phyloP scores from a whole-genome alignment of 2,113 vertebrate genomes.

The Plectropomus leopardus region DNA sequence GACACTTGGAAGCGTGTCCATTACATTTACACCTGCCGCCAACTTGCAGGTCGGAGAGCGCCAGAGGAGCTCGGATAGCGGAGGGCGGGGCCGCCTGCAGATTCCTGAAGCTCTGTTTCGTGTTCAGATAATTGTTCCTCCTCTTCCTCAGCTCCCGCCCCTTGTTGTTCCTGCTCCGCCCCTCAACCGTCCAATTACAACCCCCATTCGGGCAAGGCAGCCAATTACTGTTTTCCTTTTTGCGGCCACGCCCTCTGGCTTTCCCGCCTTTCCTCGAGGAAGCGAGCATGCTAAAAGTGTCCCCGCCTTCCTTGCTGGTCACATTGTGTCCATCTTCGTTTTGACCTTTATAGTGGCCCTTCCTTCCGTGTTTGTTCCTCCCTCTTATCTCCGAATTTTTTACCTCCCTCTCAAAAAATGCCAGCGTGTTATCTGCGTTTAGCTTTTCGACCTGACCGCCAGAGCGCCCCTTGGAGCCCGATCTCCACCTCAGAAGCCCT shows the following conservation, averaged over 20 bases:
- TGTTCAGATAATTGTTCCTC: slow-evolving; percentile 80
- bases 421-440: slow-evolving; percentile 59
- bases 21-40: slow-evolving; percentile 91
- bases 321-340: slow-evolving; percentile 81
- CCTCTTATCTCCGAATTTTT: slow-evolving; percentile 62
- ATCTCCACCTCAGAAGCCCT: slow-evolving; percentile 69
- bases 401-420: slow-evolving; percentile 68
- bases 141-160: slow-evolving; percentile 83
- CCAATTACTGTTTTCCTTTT: slow-evolving; percentile 70
- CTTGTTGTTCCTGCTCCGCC: slow-evolving; percentile 54
- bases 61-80: slow-evolving; percentile 55
- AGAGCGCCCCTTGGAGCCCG: slow-evolving; percentile 40
- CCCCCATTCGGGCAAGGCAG: slow-evolving; percentile 70
- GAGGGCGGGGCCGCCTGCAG: slow-evolving; percentile 48
- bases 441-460: slow-evolving; percentile 57
- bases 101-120: slow-evolving; percentile 53
- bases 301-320: slow-evolving; percentile 79
- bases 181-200: slow-evolving; percentile 81
- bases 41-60: slow-evolving; percentile 88
- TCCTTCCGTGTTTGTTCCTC: slow-evolving; percentile 68
- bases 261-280: slow-evolving; percentile 68
- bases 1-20: slow-evolving; percentile 88
- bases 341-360: slow-evolving; percentile 73
- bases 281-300: slow-evolving; percentile 16
- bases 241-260: slow-evolving; percentile 66